Evolutionary conservation across 2,113 vertebrate genomes (phyloP).

Genomic region (Enhydra lutris): DNA sequence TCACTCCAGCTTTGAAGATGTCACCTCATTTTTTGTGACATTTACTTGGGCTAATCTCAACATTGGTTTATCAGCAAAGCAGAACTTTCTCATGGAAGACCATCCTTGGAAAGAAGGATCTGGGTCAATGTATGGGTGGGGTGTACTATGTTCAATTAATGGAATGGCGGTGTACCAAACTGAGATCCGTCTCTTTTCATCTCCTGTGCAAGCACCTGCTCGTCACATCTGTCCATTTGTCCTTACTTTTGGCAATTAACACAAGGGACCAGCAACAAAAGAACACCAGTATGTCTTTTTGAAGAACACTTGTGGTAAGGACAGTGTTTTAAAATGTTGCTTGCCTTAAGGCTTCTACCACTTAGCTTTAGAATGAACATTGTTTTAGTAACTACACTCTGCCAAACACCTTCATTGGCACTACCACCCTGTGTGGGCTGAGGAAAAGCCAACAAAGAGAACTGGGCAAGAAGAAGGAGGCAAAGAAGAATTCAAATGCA

Average conservation of each 20-base stretch:
- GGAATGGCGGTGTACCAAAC: neutral
- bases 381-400: neutral
- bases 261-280: neutral
- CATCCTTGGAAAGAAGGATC: neutral
- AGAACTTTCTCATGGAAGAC: neutral
- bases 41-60: neutral
- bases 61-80: neutral
- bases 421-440: neutral
- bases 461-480: neutral
- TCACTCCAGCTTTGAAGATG: neutral
- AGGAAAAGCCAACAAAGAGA: neutral
- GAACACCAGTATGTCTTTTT: neutral
- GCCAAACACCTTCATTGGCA: neutral
- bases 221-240: slow-evolving; percentile 25
- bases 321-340: neutral
- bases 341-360: neutral
- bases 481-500: neutral
- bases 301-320: neutral
- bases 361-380: neutral
- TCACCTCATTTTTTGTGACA: neutral
- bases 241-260: neutral
- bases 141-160: neutral
- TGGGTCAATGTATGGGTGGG: neutral
- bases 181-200: neutral
- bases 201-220: neutral